Conservation (phyloP, 1,140 invertebrate species). For the Lasaia peninsularis region DNA sequence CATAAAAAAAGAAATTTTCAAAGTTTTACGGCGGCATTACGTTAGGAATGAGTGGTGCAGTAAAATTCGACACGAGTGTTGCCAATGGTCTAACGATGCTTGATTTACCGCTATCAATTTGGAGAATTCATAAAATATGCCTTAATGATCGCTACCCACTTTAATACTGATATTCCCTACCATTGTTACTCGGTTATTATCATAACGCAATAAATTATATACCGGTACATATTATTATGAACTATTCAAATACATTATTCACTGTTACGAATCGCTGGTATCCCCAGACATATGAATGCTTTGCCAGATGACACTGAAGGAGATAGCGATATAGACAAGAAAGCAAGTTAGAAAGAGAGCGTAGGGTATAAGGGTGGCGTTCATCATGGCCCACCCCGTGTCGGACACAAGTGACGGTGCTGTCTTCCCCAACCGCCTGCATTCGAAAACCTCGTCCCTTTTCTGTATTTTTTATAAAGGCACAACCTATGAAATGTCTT, state of each 20-base stretch:
- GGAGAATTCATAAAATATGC: constrained; percentile 57
- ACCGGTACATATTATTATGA: constrained; percentile 43
- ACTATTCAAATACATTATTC: constrained; percentile 68
- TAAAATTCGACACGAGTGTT: constrained; percentile 64
- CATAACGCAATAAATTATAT: constrained; percentile 22
- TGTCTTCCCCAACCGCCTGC: constrained; percentile 65
- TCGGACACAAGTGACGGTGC: constrained; percentile 61
- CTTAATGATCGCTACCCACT: constrained; percentile 41
- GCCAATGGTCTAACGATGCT: constrained; percentile 52
- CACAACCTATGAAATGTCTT: constrained; percentile 30
- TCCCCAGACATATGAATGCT: constrained; percentile 56
- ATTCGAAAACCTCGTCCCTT: constrained; percentile 55
- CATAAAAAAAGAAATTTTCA: constrained; percentile 61
- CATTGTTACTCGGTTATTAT: constrained; percentile 1
- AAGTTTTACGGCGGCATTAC: constrained; percentile 66
- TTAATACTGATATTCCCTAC: constrained; percentile 7
- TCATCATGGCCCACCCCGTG: constrained; percentile 64
- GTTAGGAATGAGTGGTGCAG: constrained; percentile 44
- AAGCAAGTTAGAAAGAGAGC: constrained; percentile 41
- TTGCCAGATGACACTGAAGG: constrained; percentile 62
- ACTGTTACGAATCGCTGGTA: constrained; percentile 71
- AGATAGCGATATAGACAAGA: constrained; percentile 32
- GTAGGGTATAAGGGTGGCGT: constrained; percentile 55
- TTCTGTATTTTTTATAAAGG: constrained; percentile 43
- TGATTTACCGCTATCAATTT: constrained; percentile 68